Conservation (phyloP, 2,888 invertebrate genomes). For the Parelbella ahira region DNA sequence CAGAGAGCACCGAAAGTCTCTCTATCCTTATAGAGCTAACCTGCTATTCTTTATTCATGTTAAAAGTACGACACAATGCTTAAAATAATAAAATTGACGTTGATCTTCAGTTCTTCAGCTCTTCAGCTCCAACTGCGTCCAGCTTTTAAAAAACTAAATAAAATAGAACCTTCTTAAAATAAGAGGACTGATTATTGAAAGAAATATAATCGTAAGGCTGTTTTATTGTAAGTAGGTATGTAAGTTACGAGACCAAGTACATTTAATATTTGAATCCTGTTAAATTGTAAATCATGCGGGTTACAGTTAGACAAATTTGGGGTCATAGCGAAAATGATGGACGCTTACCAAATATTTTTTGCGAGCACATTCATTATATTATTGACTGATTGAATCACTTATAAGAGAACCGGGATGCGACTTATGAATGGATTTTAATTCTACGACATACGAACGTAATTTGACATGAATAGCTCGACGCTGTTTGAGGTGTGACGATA, state of each 20-base stretch:
- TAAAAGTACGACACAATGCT: no score
- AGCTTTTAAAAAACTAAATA: no score
- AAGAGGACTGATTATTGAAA: no score
- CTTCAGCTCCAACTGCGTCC: no score
- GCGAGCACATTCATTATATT: constrained; percentile 10
- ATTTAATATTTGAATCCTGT: background rate
- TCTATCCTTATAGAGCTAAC: no score
- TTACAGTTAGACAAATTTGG: constrained; percentile 22
- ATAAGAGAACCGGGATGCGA: constrained; percentile 13
- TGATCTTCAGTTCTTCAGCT: no score
- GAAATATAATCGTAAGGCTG: no score
- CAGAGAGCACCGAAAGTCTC: no score
- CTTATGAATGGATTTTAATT: constrained; percentile 27
- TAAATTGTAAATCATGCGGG: constrained; percentile 12
- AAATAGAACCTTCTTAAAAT: no score
- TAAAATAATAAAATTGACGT: no score
- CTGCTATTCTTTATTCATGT: no score
- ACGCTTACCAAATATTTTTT: constrained; percentile 18
- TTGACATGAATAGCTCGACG: constrained; percentile 20
- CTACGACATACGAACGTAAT: constrained; percentile 19
- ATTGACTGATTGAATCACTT: constrained; percentile 14
- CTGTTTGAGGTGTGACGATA: background rate
- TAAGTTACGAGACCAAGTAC: constrained; percentile 1
- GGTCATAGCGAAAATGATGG: constrained; percentile 9
- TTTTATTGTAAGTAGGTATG: no score